Percentiles rank a stretch among this genome's conserved stretches.
These are phyloP conservation scores for Trichechus manatus DNA, from an alignment of 2,113 vertebrate genomes.

Conservation along the genomic window DNA sequence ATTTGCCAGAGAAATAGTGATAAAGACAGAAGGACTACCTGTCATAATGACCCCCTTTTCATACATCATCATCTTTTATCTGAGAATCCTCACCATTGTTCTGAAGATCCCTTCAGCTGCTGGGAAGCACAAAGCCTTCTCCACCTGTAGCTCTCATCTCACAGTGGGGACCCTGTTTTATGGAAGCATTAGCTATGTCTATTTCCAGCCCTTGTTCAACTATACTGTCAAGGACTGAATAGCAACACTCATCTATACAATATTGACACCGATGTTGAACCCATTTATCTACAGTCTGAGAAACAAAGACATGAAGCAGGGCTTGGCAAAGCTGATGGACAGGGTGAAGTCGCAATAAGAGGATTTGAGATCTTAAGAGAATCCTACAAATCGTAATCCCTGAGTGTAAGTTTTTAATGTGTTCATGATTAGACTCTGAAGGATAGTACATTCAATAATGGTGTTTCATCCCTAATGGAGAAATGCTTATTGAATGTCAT, in stretches of 20 bases:
- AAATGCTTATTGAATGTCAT: too few relatives aligned
- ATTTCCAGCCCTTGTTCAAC: slow-evolving; percentile 64
- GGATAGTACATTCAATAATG: too few relatives aligned
- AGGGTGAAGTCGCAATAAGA: slow-evolving; percentile 29
- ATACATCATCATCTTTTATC: slow-evolving; percentile 68
- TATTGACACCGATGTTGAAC: slow-evolving; percentile 77
- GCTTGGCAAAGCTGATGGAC: slow-evolving; percentile 48
- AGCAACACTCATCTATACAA: slow-evolving; percentile 69
- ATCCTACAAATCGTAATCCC: too few relatives aligned
- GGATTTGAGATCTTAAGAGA: too few relatives aligned
- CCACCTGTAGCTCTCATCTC: slow-evolving; percentile 81
- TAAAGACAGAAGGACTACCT: slow-evolving; percentile 47
- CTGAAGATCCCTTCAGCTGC: slow-evolving; percentile 57
- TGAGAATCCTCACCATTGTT: slow-evolving; percentile 51
- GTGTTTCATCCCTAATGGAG: too few relatives aligned
- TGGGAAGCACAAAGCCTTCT: slow-evolving; percentile 75
- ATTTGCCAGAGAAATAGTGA: slow-evolving; percentile 41
- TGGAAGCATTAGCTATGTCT: slow-evolving; percentile 73
- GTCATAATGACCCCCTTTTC: slow-evolving; percentile 62
- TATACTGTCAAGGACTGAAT: slow-evolving; percentile 30
- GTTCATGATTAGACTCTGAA: too few relatives aligned
- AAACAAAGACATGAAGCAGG: slow-evolving; percentile 77
- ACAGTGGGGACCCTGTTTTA: slow-evolving; percentile 76
- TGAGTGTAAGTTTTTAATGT: too few relatives aligned
- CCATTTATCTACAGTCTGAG: slow-evolving; percentile 80